These are phyloP conservation scores for Suillia variegata DNA, from an alignment of 2,888 invertebrate genomes.

Conservation along the genomic window DNA sequence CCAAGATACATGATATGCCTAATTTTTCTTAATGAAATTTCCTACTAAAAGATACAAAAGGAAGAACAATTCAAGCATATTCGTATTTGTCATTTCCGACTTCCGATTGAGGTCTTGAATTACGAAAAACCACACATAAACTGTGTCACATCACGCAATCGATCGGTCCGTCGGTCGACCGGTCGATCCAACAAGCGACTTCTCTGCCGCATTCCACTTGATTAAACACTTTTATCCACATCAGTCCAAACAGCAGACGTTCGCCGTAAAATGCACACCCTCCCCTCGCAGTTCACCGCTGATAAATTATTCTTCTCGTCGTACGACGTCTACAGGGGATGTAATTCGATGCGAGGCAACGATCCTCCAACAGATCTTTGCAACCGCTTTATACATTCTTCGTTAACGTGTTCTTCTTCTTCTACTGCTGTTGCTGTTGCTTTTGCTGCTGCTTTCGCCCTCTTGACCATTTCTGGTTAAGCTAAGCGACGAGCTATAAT, in stretches of 20 bases:
- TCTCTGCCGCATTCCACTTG: slow-evolving; percentile 53
- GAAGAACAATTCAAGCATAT: not conserved
- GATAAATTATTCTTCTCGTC: not conserved
- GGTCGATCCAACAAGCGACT: slow-evolving; percentile 12
- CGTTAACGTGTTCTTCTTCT: not conserved
- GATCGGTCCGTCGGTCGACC: not conserved
- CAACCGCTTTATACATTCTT: not conserved
- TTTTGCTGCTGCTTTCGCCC: too few relatives aligned
- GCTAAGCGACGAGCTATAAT: too few relatives aligned
- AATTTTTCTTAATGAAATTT: too few relatives aligned
- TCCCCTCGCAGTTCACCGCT: too few relatives aligned
- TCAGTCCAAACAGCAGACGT: slow-evolving; percentile 9
- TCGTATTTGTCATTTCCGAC: slow-evolving; percentile 49
- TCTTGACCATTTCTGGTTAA: too few relatives aligned
- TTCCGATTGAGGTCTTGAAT: slow-evolving; percentile 51
- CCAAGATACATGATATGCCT: too few relatives aligned
- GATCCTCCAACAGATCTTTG: not conserved
- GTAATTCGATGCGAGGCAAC: slow-evolving; percentile 1
- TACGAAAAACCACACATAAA: slow-evolving; percentile 36
- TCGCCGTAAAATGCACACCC: too few relatives aligned
- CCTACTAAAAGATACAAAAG: too few relatives aligned
- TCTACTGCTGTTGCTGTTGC: too few relatives aligned
- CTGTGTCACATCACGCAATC: slow-evolving; percentile 18
- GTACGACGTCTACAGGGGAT: not conserved
- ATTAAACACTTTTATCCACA: slow-evolving; percentile 53